A percentile compares a stretch with the other conserved stretches of the same genome.
Evolutionary conservation across 2,113 vertebrate species (phyloP).

Genomic region (western clawed frog (Xenopus tropicalis)): DNA sequence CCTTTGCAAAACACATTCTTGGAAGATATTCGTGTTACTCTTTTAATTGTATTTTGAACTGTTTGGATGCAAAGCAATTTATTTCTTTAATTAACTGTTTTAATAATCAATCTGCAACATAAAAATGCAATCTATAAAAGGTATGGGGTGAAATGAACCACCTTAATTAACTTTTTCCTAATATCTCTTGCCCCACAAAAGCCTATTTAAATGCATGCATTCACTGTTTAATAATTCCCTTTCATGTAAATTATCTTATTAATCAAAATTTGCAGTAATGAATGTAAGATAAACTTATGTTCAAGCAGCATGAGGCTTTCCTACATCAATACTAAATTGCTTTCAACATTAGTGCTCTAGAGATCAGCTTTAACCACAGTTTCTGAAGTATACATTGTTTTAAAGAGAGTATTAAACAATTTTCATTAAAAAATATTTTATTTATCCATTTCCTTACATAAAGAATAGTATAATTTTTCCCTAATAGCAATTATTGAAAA

Average conservation of each 20-base stretch:
- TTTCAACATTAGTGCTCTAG: slow-evolving; percentile 1
- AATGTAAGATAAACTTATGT: slow-evolving; percentile 8
- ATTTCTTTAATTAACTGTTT: background rate
- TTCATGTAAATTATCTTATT: slow-evolving; percentile 21
- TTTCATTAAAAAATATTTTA: too few species aligned
- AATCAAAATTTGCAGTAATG: slow-evolving; percentile 9
- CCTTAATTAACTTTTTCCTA: slow-evolving; percentile 12
- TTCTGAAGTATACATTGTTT: background rate
- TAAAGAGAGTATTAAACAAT: background rate
- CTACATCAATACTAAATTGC: slow-evolving; percentile 2
- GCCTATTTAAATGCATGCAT: background rate
- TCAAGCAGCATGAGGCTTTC: slow-evolving; percentile 9
- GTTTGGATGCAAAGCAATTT: background rate
- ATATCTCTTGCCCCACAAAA: background rate
- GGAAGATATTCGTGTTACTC: background rate
- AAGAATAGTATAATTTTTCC: too few species aligned
- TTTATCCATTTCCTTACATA: too few species aligned
- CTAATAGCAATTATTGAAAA: too few species aligned
- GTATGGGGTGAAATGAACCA: background rate
- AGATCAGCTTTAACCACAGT: background rate
- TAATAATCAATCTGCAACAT: background rate
- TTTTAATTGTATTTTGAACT: background rate
- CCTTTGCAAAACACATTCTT: too few species aligned
- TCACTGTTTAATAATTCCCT: slow-evolving; percentile 12
- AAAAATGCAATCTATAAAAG: background rate